phyloP scores from a whole-genome alignment of 1,140 invertebrate genomes.

The Trigoniulus corallinus region DNA sequence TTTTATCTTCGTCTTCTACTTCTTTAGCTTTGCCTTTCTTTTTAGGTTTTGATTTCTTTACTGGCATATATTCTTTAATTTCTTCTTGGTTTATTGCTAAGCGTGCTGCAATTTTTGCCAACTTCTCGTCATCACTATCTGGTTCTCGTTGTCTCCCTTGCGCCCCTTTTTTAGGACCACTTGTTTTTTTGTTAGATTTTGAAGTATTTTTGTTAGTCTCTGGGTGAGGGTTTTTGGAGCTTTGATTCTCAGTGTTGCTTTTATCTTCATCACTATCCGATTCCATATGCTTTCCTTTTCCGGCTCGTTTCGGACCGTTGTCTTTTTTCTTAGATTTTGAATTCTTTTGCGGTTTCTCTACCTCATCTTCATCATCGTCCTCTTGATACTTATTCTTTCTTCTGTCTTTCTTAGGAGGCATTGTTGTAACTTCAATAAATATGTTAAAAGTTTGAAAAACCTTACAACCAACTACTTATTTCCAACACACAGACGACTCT shows the following conservation, averaged over 20 bases:
- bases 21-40: constrained; percentile 12
- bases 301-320: constrained; percentile 1
- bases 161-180: constrained; percentile 2
- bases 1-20: constrained; percentile 16
- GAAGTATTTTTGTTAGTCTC: no score
- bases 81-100: neutral
- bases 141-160: constrained; percentile 7
- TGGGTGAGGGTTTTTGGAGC: neutral
- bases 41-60: constrained; percentile 5
- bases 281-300: no score
- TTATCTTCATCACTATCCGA: constrained; percentile 10
- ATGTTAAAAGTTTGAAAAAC: no score
- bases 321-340: constrained; percentile 1
- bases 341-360: constrained; percentile 2
- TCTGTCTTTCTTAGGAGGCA: no score
- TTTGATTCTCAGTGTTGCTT: constrained; percentile 5
- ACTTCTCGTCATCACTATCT: constrained; percentile 6
- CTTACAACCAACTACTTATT: no score
- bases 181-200: neutral
- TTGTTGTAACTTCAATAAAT: no score
- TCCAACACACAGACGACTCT: no score
- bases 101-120: neutral
- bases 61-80: constrained; percentile 8
- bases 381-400: no score
- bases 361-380: constrained; percentile 1